Evolutionary conservation across 2,888 invertebrate species (phyloP).

Genomic region (Hirudinaria manillensis): DNA sequence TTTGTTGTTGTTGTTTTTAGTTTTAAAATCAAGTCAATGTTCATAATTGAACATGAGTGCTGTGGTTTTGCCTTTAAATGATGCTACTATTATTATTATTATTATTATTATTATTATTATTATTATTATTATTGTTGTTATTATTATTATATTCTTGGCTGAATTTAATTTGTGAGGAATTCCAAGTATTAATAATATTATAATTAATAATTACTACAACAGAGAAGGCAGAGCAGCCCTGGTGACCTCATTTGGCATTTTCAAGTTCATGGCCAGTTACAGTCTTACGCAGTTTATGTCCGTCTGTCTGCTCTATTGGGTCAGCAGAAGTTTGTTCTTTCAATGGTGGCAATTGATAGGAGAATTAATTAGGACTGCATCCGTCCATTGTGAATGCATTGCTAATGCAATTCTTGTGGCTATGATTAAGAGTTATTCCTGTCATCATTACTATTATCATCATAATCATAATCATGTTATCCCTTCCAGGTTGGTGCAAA

Average conservation of each 20-base stretch:
- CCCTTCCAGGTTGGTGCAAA: conserved; percentile 51
- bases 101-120: too few relatives aligned
- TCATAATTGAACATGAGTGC: background rate
- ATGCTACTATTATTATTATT: too few relatives aligned
- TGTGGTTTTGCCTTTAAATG: background rate
- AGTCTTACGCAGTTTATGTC: conserved; percentile 74
- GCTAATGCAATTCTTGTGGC: background rate
- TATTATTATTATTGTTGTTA: too few relatives aligned
- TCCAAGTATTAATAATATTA: too few relatives aligned
- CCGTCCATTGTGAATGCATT: too few relatives aligned
- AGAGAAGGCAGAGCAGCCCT: conserved; percentile 68
- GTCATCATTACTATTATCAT: background rate
- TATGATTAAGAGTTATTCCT: background rate
- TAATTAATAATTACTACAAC: background rate
- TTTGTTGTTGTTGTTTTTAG: background rate
- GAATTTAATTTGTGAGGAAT: too few relatives aligned
- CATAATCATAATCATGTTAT: background rate
- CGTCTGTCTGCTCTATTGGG: conserved; percentile 59
- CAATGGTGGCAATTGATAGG: background rate
- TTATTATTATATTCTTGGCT: too few relatives aligned
- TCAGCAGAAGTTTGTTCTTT: conserved; percentile 44
- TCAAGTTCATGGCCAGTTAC: conserved; percentile 85
- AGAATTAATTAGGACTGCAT: background rate
- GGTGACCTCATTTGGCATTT: conserved; percentile 81
- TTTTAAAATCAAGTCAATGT: background rate